Conservation (phyloP, 2,113 vertebrate species). For the Sardina pilchardus region DNA sequence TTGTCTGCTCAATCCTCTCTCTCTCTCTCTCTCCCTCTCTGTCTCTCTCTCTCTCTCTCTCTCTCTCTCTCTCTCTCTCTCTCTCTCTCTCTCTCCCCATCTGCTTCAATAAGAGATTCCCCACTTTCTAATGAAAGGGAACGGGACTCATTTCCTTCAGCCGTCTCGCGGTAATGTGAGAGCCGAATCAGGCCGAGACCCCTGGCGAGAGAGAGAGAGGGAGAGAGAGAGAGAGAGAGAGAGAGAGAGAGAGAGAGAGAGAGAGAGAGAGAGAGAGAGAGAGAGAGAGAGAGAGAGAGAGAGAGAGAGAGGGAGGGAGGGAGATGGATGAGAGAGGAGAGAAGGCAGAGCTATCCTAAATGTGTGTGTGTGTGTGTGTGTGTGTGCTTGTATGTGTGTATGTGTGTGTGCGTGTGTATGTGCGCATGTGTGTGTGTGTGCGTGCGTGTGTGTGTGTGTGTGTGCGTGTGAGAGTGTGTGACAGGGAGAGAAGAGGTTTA, state of each 20-base stretch:
- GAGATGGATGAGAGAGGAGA: too few relatives aligned
- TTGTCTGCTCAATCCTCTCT: background rate
- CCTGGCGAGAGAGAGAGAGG: constrained; percentile 33
- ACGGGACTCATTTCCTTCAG: constrained; percentile 53
- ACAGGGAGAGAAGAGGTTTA: background rate
- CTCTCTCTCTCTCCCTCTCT: constrained; percentile 37
- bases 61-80: background rate
- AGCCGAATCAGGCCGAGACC: constrained; percentile 46
- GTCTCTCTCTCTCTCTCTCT: background rate
- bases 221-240: background rate
- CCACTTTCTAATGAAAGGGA: constrained; percentile 57
- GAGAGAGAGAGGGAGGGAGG: too few relatives aligned
- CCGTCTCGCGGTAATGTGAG: constrained; percentile 62
- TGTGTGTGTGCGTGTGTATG: too few relatives aligned
- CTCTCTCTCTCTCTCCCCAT: constrained; percentile 34
- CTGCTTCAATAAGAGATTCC: background rate
- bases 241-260: too few relatives aligned
- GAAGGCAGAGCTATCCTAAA: background rate
- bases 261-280: too few relatives aligned
- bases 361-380: background rate
- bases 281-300: too few relatives aligned
- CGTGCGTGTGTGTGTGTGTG: background rate
- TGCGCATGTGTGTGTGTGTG: background rate
- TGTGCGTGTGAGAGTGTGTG: background rate
- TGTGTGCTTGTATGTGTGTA: too few relatives aligned